Evolutionary conservation across 2,888 invertebrate species (phyloP), one percentile per base, ranked within the genome.

Genomic region (Eupithecia subumbrata): DNA sequence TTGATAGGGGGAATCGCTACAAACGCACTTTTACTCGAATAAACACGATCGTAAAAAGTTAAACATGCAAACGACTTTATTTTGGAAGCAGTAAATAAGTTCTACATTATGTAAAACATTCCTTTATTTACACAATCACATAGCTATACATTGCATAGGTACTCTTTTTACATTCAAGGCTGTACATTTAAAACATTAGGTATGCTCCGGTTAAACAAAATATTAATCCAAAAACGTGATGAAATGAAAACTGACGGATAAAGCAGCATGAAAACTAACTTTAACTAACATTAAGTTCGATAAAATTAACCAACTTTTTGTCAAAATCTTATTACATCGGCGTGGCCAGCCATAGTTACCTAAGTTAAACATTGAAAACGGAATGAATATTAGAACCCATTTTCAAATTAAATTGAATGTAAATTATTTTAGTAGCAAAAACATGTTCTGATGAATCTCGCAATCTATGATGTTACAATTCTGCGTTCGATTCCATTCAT

Each of bases 101-200:
- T 67, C 37, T 37, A 72, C 52, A 16, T 72, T 69, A 74, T 69
- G 69, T 69, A 64, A 69, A 66, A 48, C n/a, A 70, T 66, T 74
- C 45, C 40, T 74, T 74, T 70, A 70, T 74, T 74, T 74, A 69
- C 52, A 74, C 37, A 37, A 72, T 52, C 66, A 22, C 56, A 30
- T 52, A 52, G 45, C 45, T 34, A 30, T 45, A 45, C 16, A 18
- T 48, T 48, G 2, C 18, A 25, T 16, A 30, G 30, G 30, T 30
- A 30, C 14, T 2, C 14, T 30, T 16, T 14, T n/a, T 63, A 30
- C 30, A 63, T 16, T 30, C 0, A n/a, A n/a, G 52, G 52, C 9
- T n/a, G 9, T 52, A 18, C 22, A 9, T n/a, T 63, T 30, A 14
- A 30, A 30, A 30, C 30, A 8, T 30, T 7, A 30, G 2, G 8